phyloP scores from a whole-genome alignment of 1,140 invertebrate species.

The Rhynchophorus ferrugineus region DNA sequence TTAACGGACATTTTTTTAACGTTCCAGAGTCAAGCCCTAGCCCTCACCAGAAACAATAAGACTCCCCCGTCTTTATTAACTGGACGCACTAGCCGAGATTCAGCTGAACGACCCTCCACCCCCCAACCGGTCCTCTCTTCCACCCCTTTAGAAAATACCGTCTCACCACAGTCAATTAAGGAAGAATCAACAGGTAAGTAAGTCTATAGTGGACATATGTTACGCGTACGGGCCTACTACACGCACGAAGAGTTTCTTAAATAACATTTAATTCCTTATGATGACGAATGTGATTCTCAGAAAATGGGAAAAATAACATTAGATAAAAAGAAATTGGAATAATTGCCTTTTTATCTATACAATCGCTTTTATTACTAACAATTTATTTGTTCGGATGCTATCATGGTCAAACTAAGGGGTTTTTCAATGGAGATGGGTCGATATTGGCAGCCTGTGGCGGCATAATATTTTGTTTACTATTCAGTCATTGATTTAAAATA shows the following conservation, averaged over 20 bases:
- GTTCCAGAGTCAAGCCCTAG: slow-evolving; percentile 55
- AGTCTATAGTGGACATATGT: neutral
- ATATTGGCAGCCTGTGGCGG: no score
- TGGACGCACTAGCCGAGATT: slow-evolving; percentile 32
- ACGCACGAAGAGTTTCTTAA: slow-evolving; percentile 11
- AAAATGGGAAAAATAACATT: no score
- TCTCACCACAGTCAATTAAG: slow-evolving; percentile 40
- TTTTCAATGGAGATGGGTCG: no score
- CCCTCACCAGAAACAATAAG: slow-evolving; percentile 49
- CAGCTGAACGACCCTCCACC: slow-evolving; percentile 46
- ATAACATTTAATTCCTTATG: no score
- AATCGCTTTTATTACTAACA: no score
- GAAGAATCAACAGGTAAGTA: slow-evolving; percentile 35
- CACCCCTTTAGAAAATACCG: slow-evolving; percentile 44
- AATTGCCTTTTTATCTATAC: slow-evolving; percentile 1
- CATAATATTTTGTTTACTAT: no score
- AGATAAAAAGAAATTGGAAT: neutral
- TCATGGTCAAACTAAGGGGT: no score
- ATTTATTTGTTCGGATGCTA: no score
- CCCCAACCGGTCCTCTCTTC: slow-evolving; percentile 45
- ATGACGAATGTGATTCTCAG: no score
- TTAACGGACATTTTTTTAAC: slow-evolving; percentile 16
- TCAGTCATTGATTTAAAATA: no score
- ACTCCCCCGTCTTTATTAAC: slow-evolving; percentile 40
- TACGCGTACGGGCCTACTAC: slow-evolving; percentile 8